These are phyloP conservation scores for Pentamera pediparva DNA, from an alignment of 53 echinoderm and acorn worm genomes.

Conservation along the genomic window DNA sequence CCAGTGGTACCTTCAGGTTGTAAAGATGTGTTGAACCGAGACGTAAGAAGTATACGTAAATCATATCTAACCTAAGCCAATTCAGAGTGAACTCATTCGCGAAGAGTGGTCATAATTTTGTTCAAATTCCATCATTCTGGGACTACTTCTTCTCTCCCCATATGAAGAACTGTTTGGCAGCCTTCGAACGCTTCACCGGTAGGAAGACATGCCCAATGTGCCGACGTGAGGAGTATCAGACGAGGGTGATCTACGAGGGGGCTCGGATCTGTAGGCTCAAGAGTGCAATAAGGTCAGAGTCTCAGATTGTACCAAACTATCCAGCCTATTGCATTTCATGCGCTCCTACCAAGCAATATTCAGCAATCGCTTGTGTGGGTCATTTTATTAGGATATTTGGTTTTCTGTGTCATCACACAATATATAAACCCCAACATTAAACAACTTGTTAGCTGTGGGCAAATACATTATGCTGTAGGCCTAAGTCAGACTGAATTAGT, in stretches of 20 bases:
- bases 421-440: too few relatives aligned
- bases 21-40: too few relatives aligned
- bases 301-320: too few relatives aligned
- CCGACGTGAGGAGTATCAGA: constrained; percentile 76
- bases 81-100: too few relatives aligned
- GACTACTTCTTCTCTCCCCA: background rate
- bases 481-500: too few relatives aligned
- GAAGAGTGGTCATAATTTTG: background rate
- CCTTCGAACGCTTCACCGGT: constrained; percentile 98
- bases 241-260: constrained; percentile 93
- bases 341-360: background rate
- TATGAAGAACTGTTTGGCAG: constrained; percentile 81
- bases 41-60: background rate
- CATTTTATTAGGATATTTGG: too few relatives aligned
- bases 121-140: background rate
- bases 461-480: too few relatives aligned
- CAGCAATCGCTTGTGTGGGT: background rate
- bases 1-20: too few relatives aligned
- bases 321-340: background rate
- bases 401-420: too few relatives aligned
- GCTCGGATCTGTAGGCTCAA: constrained; percentile 64
- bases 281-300: constrained; percentile 67
- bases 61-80: background rate
- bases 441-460: too few relatives aligned
- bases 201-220: constrained; percentile 99